Percentiles rank a stretch among this genome's conserved stretches.
Evolutionary conservation across 2,113 vertebrate species (phyloP).

Genomic region (Emydocephalus ijimae): DNA sequence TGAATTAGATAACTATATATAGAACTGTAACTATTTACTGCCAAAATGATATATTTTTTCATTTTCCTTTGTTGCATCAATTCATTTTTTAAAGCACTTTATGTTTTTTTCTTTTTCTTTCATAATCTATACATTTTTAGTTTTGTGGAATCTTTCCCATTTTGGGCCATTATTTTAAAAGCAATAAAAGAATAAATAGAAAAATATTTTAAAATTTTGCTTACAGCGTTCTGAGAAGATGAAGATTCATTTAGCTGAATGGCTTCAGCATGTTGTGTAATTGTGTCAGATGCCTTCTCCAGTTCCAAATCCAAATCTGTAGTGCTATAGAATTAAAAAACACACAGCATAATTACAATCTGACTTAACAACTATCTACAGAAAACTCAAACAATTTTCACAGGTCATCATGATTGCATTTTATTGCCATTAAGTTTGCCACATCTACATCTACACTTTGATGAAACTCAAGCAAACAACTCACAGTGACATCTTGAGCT

Average conservation of each 20-base stretch:
- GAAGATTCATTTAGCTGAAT: neutral
- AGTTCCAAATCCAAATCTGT: neutral
- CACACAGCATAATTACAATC: neutral
- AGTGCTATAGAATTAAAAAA: constrained; percentile 21
- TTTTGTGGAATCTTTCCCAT: neutral
- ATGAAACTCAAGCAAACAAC: neutral
- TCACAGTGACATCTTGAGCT: neutral
- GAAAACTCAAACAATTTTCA: too few relatives aligned
- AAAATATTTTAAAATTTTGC: neutral
- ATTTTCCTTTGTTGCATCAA: neutral
- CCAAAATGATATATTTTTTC: neutral
- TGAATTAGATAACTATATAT: neutral
- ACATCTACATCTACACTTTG: neutral
- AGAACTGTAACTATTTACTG: neutral
- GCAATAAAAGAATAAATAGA: neutral
- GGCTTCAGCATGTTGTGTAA: neutral
- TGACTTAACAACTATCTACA: neutral
- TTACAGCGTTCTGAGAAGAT: constrained; percentile 46
- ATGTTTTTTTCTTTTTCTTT: neutral
- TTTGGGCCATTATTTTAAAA: neutral
- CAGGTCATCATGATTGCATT: neutral
- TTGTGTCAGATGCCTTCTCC: fast-evolving
- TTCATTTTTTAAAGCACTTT: neutral
- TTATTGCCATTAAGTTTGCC: neutral
- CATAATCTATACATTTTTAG: neutral